These are phyloP conservation scores for Panzeria rudis DNA, from an alignment of 2,888 invertebrate species.

Conservation along the genomic window DNA sequence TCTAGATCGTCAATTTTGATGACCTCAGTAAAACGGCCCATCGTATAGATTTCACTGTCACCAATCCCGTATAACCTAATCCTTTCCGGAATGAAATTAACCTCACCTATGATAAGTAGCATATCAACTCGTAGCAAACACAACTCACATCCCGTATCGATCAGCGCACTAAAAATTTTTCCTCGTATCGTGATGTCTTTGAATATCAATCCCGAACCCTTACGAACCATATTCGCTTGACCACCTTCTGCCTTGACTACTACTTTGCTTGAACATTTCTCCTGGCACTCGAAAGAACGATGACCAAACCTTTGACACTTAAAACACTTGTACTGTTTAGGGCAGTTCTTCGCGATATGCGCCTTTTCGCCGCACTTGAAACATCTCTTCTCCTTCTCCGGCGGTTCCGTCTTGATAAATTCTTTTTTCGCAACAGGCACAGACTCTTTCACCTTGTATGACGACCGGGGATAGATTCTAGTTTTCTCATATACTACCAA, in stretches of 20 bases:
- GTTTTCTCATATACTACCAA: slow-evolving; percentile 17
- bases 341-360: neutral
- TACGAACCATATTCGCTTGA: slow-evolving; percentile 29
- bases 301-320: slow-evolving; percentile 1
- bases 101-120: slow-evolving; percentile 28
- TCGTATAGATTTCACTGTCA: slow-evolving; percentile 3
- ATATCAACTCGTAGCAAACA: slow-evolving; percentile 16
- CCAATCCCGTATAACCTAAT: slow-evolving; percentile 6
- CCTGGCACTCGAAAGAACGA: slow-evolving; percentile 8
- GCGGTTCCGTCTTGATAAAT: neutral
- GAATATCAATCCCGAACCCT: slow-evolving; percentile 14
- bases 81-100: slow-evolving; percentile 5
- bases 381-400: neutral
- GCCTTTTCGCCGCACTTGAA: slow-evolving; percentile 11
- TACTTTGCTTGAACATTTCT: neutral
- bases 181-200: slow-evolving; percentile 1
- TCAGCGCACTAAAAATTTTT: neutral
- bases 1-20: slow-evolving; percentile 9
- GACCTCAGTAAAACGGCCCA: slow-evolving; percentile 5
- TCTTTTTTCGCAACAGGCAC: neutral
- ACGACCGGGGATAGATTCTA: neutral
- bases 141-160: slow-evolving; percentile 25
- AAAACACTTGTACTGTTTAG: slow-evolving; percentile 18
- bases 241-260: neutral
- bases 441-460: slow-evolving; percentile 12